Conservation (phyloP, 1,140 invertebrate genomes). For the Paracyclopina nana region DNA sequence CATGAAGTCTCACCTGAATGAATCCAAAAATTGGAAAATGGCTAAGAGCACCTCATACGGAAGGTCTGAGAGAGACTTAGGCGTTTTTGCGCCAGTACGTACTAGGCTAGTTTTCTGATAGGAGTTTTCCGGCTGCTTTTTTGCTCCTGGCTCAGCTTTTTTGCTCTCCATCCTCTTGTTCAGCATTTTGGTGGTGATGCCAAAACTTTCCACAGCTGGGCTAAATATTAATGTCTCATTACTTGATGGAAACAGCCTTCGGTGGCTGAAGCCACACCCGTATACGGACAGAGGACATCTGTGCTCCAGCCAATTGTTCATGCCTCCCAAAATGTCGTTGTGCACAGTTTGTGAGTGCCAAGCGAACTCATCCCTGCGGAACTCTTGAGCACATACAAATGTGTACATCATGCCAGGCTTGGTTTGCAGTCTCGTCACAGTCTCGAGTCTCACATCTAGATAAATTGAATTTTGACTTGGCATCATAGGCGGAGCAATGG, state of each 20-base stretch:
- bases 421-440: conserved; percentile 1
- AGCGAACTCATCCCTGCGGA: not conserved
- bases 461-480: not conserved
- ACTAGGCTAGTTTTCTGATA: not conserved
- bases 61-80: conserved; percentile 1
- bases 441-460: conserved; percentile 5
- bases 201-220: not conserved
- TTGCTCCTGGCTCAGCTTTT: no score
- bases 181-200: not conserved
- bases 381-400: conserved; percentile 1
- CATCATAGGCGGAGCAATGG: not conserved
- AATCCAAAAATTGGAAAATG: not conserved
- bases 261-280: not conserved
- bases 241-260: not conserved
- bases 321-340: conserved; percentile 4
- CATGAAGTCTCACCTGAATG: not conserved
- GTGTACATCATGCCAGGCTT: conserved; percentile 5
- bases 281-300: conserved; percentile 3
- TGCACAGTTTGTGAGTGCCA: conserved; percentile 2
- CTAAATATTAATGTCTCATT: not conserved
- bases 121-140: no score
- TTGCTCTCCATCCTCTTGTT: no score
- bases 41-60: not conserved
- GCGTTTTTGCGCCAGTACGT: not conserved
- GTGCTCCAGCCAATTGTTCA: conserved; percentile 6